Base-by-base conservation (phyloP, 1,140 invertebrate genomes). In the Zaprionus tsacasi region DNA sequence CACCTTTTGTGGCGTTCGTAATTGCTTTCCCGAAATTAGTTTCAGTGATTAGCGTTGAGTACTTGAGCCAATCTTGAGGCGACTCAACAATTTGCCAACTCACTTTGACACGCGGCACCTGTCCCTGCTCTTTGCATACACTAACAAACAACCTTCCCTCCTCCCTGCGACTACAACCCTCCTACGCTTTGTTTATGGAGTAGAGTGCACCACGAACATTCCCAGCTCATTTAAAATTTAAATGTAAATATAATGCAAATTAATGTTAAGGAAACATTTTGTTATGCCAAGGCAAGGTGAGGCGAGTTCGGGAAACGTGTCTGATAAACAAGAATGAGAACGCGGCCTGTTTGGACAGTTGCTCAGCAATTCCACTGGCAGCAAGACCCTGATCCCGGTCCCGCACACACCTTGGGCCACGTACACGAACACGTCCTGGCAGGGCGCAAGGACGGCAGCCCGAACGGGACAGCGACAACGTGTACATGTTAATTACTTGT, bases 401-500 rank as follows among this genome's bases (percentile, higher is more conserved):
- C 40, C 57, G 10, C 36, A n/a, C 12, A n/a, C 27, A 30, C 3
- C 27, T 30, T 30, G 27, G 38, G 43, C 21, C 35, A 54, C 21
- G 58, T 60, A 30, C 21, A 13, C n/a, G 56, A 43, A 40, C 54
- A 45, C 43, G 60, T 76, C 80, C 80, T 69, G 70, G 79, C 54
- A 56, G 30, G 60, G 76, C 38, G 71, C 80, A 82, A 79, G 82
- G 83, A 73, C 59, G 68, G 60, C 55, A 68, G 58, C 48, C 54
- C 56, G 69, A 57, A 64, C 55, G 57, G 58, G 40, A 68, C 58
- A 78, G 27, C 65, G 59, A 87, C 83, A 83, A 76, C 85, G 67
- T 75, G 85, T 83, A 88, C 83, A 88, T 88, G 83, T 89, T 88
- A 88, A 88, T 88, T 88, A 88, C 83, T 88, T 88, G 83, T 88